A percentile compares a stretch with the other conserved stretches of the same genome.
Evolutionary conservation across 1,140 invertebrate genomes (phyloP).

Genomic region (Zaprionus africanus): DNA sequence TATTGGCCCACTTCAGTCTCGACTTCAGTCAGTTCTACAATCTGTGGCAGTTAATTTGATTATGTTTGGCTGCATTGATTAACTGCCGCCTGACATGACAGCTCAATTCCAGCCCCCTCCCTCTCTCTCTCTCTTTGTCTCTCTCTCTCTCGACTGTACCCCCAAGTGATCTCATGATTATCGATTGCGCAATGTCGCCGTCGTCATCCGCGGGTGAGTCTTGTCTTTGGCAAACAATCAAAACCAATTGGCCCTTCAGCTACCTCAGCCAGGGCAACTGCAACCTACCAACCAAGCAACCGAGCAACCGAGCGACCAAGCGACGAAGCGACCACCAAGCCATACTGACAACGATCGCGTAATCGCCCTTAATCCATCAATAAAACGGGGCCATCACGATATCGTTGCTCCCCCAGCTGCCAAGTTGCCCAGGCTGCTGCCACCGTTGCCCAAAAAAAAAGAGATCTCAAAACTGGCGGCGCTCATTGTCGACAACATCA

Average conservation of each 20-base stretch:
- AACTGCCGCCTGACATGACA: conserved; percentile 83
- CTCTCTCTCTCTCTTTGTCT: not conserved
- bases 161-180: conserved; percentile 58
- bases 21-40: conserved; percentile 35
- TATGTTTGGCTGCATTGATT: conserved; percentile 81
- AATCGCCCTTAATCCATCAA: conserved; percentile 84
- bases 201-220: conserved; percentile 45
- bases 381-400: conserved; percentile 84
- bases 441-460: conserved; percentile 64
- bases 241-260: conserved; percentile 66
- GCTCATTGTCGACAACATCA: conserved; percentile 58
- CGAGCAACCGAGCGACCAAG: not conserved
- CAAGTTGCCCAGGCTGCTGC: conserved; percentile 19
- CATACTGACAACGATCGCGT: conserved; percentile 78
- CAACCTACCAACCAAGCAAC: too few species aligned
- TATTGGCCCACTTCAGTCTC: conserved; percentile 66
- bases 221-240: conserved; percentile 71
- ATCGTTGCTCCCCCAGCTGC: conserved; percentile 53
- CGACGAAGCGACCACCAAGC: not conserved
- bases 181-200: conserved; percentile 78
- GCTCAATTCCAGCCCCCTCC: conserved; percentile 69
- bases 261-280: conserved; percentile 27
- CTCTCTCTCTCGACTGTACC: too few species aligned
- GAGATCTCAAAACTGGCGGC: conserved; percentile 26
- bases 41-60: conserved; percentile 81